Base-by-base conservation (phyloP, 1,140 invertebrate genomes). In the Dinothrombium tinctorium region DNA sequence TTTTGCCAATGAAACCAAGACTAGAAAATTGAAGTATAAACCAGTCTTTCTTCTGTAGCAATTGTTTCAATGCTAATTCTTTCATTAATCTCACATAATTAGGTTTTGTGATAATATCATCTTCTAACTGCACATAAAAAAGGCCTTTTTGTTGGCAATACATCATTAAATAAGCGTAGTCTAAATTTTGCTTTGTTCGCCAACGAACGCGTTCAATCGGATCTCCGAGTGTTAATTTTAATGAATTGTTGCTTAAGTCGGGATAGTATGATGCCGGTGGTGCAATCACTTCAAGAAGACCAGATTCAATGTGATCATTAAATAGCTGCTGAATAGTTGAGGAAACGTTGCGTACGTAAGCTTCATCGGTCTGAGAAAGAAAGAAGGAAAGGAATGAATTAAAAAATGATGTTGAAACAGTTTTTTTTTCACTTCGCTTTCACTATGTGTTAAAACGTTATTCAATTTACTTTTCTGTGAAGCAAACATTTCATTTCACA, bases 101-200 rank as follows among this genome's bases (percentile, higher is more conserved):
- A 32, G 60, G 73, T 56, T 86, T 89, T 1, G 82, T 75, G 20
- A 92, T 62, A 44, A 95, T 80, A 56, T 96, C 89, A 59, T 96
- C 90, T 63, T 96, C 89, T 7, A 96, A 61, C 67, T 94, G 80
- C 24, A 66, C 54, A 55, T 68, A 66, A 53, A 62, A 66, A n/a
- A 56, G 53, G 19, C 63, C 61, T 46, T 62, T 59, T 28, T 56
- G 68, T 51, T 83, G 77, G 8, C 76, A 76, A 56, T 92, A 94
- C 46, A 87, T 76, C 89, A 95, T 95, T 1, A 96, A 62, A 58
- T 84, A 95, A 5, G 84, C 76, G 59, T 81, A 89, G 57, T 96
- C 89, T 32, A 90, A 63, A 59, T 94, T 94, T 59, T 96, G 89
- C 55, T 95, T 96, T 2, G 84, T 86, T 35, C 87, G 64, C 89